Evolutionary conservation across 2,113 vertebrate species (phyloP), one percentile per base, ranked within the genome.

Genomic region (Pollimyrus isidori): DNA sequence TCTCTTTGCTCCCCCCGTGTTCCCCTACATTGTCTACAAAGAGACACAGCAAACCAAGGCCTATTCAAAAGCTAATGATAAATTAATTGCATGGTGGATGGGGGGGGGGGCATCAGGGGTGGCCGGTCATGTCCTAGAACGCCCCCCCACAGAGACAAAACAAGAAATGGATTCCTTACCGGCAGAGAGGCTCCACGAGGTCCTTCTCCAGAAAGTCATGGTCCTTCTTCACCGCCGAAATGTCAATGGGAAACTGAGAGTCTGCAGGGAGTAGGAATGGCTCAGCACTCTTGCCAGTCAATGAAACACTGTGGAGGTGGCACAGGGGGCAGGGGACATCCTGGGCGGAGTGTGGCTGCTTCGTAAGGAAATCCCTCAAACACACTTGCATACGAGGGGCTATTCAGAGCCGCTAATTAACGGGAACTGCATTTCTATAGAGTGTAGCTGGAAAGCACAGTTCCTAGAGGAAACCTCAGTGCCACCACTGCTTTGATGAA

Each of bases 191-290:
- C 94, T 99, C 98, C 95, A 99, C 98, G 69, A 99, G 97, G 92
- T 99, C 98, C 95, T 98, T 98, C 92, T 99, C 98, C 93, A 99
- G 96, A 94, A 99, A 99, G 93, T 99, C 98, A 95, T 99, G 98
- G 92, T 99, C 98, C 91, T 96, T 97, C 95, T 99, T 99, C 93
- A 99, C 98, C 90, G 97, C 96, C 85, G 94, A 94, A 91, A 99
- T 98, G 94, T 99, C 97, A 93, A 99, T 98, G 62, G 98, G 98
- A 92, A 99, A 98, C 90, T 98, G 97, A 4, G 96, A 98, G 94
- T 99, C 98, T 99, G 91, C 21, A 90, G 89, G 82, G 92, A 90
- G 88, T 6, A 53, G 45, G 45, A 84, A 23, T 17, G 17, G 23
- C 35, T 84, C 82, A 84, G 82, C 4, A 7, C 21, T 21, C 45